Base-by-base conservation (phyloP, 2,797 vertebrate genomes). In the Lacerta viridis region DNA sequence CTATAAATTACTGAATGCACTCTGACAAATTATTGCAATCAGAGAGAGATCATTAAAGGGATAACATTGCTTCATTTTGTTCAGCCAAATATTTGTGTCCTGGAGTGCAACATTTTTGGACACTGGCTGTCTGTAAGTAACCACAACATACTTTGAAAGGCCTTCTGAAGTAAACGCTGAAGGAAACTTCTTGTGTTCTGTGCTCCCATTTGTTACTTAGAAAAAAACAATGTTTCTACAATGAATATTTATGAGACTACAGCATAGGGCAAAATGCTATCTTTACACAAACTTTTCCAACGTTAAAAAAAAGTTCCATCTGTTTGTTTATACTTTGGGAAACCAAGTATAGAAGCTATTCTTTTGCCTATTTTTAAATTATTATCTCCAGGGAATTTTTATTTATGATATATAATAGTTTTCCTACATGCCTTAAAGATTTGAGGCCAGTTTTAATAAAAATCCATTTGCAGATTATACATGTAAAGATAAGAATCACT, bases 261-360 rank as follows among this genome's bases (percentile, higher is more conserved):
- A 71, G 55, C 50, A 82, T 66, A 78, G 79, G 39, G 64, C 39
- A 81, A 90, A 88, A 88, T 71, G 59, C 86, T 82, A 43, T 88
- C 41, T 85, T 90, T 88, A 25, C 78, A 77, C 86, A 71, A 50
- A 50, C 36, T 64, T 88, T 71, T 88, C n/a, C 71, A 72, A 4
- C 0, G n/a, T 46, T 85, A 88, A 69, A 64, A 88, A 76, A 50
- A 82, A 82, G 39, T 85, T 88, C 80, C 78, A 80, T 88, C 72
- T 77, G 69, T 66, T 82, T 86, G 78, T 88, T 88, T 90, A 46
- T 85, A 25, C 80, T 78, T 85, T 88, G 82, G 86, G 90, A 85
- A 88, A 90, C 64, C 55, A 90, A 90, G 50, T 55, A 83, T 29
- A 90, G 39, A 85, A 83, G 83, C n/a, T 33, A 72, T 72, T 86